Evolutionary conservation across 2,113 vertebrate species (phyloP), one percentile per base, ranked within the genome.

Genomic region (Erythrocebus patas): DNA sequence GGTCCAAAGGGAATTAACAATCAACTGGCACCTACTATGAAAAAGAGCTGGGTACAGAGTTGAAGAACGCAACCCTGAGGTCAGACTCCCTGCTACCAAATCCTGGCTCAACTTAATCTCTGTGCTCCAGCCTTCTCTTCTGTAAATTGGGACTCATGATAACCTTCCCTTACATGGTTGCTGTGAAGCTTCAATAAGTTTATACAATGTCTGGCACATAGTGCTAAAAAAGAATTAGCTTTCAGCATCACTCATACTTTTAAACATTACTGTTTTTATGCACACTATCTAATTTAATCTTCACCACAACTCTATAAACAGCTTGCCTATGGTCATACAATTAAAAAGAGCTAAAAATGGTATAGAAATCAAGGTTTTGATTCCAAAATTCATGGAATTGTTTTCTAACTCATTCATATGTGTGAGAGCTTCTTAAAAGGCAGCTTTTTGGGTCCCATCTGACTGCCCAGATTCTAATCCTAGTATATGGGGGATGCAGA

Each of bases 381-480:
- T 45, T 96, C 68, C 68, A 87, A 92, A 94, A 94, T 92, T 91
- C n/a, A 55, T 48, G 22, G 57, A 93, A 68, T 18, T 91, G 61
- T 40, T 61, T 93, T 93, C 83, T 80, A 94, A 40, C 30, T 89
- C 64, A 84, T 89, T 86, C 12, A 23, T 50, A 86, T 38, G 68
- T 32, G 75, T 86, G 17, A 57, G 22, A 79, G 22, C 10, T 96
- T 81, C 50, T 82, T 78, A 57, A 50, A 97, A 87, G 66, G 35
- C 16, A 43, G 16, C 66, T 83, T 91, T 9, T 18, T 9, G 20
- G 75, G 12, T 75, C 78, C 48, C 16, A 55, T 70, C 14, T 3
- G 14, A 81, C 35, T 45, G 55, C 52, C 55, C 68, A 61, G 8
- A 73, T 81, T 92, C 83, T 79, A 73, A 79, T 52, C 76, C 76